A percentile compares a stretch with the other conserved stretches of the same genome.
Conservation (phyloP, 1,140 invertebrate species). For the Ruditapes philippinarum region DNA sequence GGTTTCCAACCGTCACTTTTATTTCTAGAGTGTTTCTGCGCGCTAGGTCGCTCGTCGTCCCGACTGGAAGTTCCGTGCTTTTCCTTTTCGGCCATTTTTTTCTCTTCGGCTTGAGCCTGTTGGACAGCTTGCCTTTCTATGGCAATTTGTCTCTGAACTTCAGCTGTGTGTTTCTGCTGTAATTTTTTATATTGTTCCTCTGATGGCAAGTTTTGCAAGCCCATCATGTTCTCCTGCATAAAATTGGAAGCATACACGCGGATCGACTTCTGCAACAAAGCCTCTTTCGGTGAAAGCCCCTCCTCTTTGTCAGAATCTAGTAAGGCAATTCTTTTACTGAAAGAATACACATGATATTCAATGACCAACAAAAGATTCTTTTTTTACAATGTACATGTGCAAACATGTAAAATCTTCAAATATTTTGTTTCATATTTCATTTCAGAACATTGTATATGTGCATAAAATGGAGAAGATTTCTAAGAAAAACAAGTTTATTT, state of each 20-base stretch:
- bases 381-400: too few relatives aligned
- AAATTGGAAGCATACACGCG: constrained; percentile 89
- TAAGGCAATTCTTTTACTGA: constrained; percentile 93
- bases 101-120: constrained; percentile 81
- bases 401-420: too few relatives aligned
- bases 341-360: too few relatives aligned
- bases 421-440: too few relatives aligned
- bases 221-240: constrained; percentile 91
- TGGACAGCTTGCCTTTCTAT: constrained; percentile 81
- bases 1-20: constrained; percentile 84
- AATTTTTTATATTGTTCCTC: constrained; percentile 90
- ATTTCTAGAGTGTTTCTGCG: constrained; percentile 29
- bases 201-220: constrained; percentile 91
- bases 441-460: too few relatives aligned
- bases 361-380: too few relatives aligned
- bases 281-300: constrained; percentile 88
- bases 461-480: too few relatives aligned
- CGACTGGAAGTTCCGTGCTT: background rate
- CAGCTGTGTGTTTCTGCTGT: constrained; percentile 87
- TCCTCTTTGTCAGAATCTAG: constrained; percentile 89
- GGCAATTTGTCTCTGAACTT: constrained; percentile 84
- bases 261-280: constrained; percentile 91
- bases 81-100: constrained; percentile 64
- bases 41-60: constrained; percentile 60
- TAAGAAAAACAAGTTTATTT: too few relatives aligned